phyloP scores from a whole-genome alignment of 1,140 invertebrate genomes.

The Drosophila quadrilineata region DNA sequence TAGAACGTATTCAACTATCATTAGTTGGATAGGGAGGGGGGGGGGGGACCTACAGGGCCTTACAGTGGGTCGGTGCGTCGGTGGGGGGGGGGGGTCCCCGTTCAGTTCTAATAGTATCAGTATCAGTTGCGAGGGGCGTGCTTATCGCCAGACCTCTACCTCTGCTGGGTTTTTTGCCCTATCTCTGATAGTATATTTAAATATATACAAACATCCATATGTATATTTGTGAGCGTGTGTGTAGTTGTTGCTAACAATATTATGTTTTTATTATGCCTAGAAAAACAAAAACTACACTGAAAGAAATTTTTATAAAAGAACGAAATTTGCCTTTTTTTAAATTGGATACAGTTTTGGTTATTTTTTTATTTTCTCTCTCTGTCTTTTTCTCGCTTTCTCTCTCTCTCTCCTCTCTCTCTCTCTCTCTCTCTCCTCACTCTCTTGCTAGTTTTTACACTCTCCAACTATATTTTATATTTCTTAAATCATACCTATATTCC shows the following conservation, averaged over 20 bases:
- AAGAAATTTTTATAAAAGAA: not conserved
- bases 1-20: too few species aligned
- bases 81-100: too few species aligned
- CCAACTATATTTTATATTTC: too few species aligned
- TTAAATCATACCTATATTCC: too few species aligned
- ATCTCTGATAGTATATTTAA: constrained; percentile 14
- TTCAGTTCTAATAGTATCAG: not conserved
- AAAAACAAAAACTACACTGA: constrained; percentile 3
- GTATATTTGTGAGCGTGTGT: too few species aligned
- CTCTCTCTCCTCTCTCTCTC: constrained; percentile 13
- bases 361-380: not conserved
- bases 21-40: too few species aligned
- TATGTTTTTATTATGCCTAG: too few species aligned
- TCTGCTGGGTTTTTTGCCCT: not conserved
- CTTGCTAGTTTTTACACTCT: too few species aligned
- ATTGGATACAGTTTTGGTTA: not conserved
- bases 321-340: not conserved
- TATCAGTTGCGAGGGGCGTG: constrained; percentile 4
- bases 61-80: too few species aligned
- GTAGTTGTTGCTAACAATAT: too few species aligned
- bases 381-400: not conserved
- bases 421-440: too few species aligned
- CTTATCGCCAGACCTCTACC: constrained; percentile 10
- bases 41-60: too few species aligned
- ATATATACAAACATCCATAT: not conserved